Evolutionary conservation across 2,888 invertebrate genomes (phyloP).

Genomic region (Eulithis testata): DNA sequence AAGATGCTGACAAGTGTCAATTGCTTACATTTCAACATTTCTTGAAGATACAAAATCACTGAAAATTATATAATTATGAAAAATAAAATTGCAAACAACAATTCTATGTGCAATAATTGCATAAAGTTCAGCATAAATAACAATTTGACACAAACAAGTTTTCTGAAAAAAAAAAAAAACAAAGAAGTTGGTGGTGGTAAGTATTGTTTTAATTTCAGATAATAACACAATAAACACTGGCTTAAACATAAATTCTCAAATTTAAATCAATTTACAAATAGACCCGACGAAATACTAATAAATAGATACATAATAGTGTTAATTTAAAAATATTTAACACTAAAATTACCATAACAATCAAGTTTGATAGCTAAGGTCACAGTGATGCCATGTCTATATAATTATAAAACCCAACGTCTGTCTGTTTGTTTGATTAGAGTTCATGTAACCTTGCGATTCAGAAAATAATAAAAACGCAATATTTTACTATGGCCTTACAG

Average conservation of each 20-base stretch:
- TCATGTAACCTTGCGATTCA: constrained; percentile 8
- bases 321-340: constrained; percentile 24
- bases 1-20: no score
- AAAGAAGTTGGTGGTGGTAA: no score
- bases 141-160: no score
- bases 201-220: no score
- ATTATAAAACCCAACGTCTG: constrained; percentile 11
- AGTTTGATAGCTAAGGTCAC: constrained; percentile 36
- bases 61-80: no score
- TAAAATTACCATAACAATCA: constrained; percentile 37
- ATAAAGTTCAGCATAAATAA: no score
- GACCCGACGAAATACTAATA: constrained; percentile 24
- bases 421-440: constrained; percentile 5
- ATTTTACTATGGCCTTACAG: background rate
- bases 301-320: background rate
- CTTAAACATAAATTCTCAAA: background rate
- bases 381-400: constrained; percentile 24
- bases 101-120: no score
- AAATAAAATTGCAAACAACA: no score
- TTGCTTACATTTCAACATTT: no score
- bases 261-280: constrained; percentile 27
- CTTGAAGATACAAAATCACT: no score
- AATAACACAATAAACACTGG: no score
- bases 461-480: background rate
- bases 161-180: no score